Conservation (phyloP, 64 coral and sea anemone genomes). For the Pachyseris speciosa region DNA sequence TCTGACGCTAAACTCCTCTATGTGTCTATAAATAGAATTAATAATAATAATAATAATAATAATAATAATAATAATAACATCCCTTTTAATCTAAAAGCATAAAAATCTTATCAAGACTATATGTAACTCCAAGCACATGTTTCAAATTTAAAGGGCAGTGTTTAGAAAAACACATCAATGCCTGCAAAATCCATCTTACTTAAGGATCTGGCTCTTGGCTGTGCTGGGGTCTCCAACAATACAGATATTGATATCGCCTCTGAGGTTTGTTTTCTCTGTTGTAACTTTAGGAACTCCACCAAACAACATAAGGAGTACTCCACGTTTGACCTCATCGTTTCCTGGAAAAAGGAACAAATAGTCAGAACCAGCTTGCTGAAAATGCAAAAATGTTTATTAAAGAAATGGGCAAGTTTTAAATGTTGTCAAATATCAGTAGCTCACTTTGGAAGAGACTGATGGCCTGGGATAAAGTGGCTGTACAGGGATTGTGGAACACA, state of each 20-base stretch:
- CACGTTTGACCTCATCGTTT: slow-evolving; percentile 99
- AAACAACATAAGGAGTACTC: slow-evolving; percentile 97
- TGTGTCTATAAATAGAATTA: slow-evolving; percentile 69
- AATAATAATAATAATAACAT: no score
- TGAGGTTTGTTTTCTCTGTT: slow-evolving; percentile 86
- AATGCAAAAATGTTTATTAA: no score
- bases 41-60: not conserved
- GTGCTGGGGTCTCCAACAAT: slow-evolving; percentile 99
- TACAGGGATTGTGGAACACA: no score
- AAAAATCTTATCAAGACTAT: no score
- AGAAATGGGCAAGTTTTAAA: no score
- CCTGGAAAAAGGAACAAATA: not conserved
- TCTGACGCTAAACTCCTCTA: slow-evolving; percentile 97
- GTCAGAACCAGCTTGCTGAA: not conserved
- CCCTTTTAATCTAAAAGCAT: no score
- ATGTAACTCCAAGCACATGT: no score
- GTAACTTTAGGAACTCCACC: slow-evolving; percentile 99
- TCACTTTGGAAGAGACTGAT: no score
- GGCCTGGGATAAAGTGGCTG: no score
- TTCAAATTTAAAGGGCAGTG: no score
- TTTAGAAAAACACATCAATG: no score
- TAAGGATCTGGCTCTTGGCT: slow-evolving; percentile 98
- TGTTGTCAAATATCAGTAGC: no score
- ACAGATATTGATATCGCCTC: slow-evolving; percentile 98
- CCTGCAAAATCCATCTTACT: slow-evolving; percentile 69